Percentiles rank a stretch among this genome's conserved stretches.
phyloP scores from a whole-genome alignment of 2,888 invertebrate species.

The Chrysomela aeneicollis region DNA sequence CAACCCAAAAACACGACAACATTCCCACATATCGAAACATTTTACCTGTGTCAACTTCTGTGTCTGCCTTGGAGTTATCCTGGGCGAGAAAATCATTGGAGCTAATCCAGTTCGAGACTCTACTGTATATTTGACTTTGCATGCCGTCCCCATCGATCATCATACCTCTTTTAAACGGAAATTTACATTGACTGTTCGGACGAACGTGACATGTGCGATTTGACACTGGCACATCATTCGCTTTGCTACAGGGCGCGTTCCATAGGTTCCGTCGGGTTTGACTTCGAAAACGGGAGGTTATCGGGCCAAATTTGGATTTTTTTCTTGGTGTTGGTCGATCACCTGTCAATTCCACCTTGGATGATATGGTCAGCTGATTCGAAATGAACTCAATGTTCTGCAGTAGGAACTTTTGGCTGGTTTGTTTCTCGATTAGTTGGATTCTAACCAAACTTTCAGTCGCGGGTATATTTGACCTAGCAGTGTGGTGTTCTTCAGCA shows the following conservation, averaged over 20 bases:
- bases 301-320: background rate
- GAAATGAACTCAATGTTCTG: conserved; percentile 41
- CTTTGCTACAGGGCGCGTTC: background rate
- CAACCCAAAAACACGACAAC: too few relatives aligned
- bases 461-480: background rate
- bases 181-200: conserved; percentile 25
- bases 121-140: conserved; percentile 46
- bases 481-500: background rate
- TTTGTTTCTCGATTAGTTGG: conserved; percentile 38
- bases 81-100: conserved; percentile 52
- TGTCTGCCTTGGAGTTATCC: conserved; percentile 37
- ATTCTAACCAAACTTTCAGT: conserved; percentile 32
- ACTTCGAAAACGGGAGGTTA: background rate
- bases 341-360: conserved; percentile 19
- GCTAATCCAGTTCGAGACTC: conserved; percentile 57
- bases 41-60: conserved; percentile 40
- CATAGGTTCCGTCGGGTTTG: background rate
- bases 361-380: conserved; percentile 42
- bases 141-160: conserved; percentile 42
- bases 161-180: conserved; percentile 40
- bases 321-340: background rate
- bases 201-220: conserved; percentile 22
- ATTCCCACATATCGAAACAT: too few relatives aligned
- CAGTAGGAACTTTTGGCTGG: conserved; percentile 31
- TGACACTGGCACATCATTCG: conserved; percentile 7